phyloP scores from a whole-genome alignment of 1,140 invertebrate species.

The Diorhabda sublineata region DNA sequence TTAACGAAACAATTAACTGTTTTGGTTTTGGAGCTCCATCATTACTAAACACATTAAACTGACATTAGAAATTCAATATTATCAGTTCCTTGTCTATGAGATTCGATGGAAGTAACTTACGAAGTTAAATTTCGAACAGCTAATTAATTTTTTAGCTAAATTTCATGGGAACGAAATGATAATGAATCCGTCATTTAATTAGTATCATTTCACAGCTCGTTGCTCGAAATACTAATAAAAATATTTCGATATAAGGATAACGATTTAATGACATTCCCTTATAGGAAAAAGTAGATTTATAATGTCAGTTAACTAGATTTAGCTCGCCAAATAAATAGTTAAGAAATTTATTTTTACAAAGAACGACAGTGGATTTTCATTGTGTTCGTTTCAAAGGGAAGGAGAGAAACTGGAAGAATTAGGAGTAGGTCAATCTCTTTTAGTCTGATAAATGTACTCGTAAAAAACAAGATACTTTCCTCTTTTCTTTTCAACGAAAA shows the following conservation, averaged over 20 bases:
- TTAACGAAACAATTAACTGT: no score
- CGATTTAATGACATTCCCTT: background rate
- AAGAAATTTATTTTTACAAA: background rate
- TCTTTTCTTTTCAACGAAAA: background rate
- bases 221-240: no score
- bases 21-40: no score
- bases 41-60: no score
- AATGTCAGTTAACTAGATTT: background rate
- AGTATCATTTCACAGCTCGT: no score
- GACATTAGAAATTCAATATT: no score
- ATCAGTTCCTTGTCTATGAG: no score
- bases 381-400: background rate
- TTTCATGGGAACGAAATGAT: no score
- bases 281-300: background rate
- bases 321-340: background rate
- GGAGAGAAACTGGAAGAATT: background rate
- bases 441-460: background rate
- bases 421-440: background rate
- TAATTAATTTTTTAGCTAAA: no score
- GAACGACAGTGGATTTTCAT: constrained; percentile 1
- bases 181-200: no score
- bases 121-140: no score
- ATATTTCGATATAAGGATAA: background rate
- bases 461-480: background rate
- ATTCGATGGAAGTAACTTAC: no score